phyloP scores from a whole-genome alignment of 2,113 vertebrate species.

The Myrmecobius fasciatus region DNA sequence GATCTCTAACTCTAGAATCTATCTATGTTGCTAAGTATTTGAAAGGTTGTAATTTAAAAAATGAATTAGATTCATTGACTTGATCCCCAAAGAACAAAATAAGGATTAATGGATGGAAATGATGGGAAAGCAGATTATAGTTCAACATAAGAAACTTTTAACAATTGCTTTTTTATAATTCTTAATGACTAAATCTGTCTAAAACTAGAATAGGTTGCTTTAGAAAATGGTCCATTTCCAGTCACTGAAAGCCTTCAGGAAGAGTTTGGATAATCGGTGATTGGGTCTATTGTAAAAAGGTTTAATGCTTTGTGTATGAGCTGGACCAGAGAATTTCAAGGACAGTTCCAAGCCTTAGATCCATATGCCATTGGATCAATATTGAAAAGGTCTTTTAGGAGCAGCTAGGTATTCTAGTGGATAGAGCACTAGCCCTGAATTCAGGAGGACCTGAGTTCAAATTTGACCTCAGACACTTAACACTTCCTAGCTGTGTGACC shows the following conservation, averaged over 20 bases:
- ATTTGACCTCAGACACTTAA: too few relatives aligned
- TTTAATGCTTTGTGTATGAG: not conserved
- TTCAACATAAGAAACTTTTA: not conserved
- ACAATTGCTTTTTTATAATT: not conserved
- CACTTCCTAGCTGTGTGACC: too few relatives aligned
- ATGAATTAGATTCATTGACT: not conserved
- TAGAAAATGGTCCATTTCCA: not conserved
- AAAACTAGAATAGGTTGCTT: not conserved
- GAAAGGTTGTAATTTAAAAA: not conserved
- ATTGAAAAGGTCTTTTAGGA: not conserved
- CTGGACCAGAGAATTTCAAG: not conserved
- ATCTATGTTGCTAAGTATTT: not conserved
- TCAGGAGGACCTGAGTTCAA: too few relatives aligned
- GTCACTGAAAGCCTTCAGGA: not conserved
- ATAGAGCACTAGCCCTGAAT: too few relatives aligned
- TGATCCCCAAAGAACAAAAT: not conserved
- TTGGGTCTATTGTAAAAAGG: not conserved
- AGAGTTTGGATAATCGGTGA: not conserved
- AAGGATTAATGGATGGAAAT: not conserved
- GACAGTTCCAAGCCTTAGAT: not conserved
- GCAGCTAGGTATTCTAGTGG: too few relatives aligned
- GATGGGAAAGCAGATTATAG: not conserved
- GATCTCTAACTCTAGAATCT: too few relatives aligned
- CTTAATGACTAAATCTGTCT: not conserved
- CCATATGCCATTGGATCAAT: not conserved